Conservation (phyloP, 2,113 vertebrate species). For the Stegostoma tigrinum region DNA sequence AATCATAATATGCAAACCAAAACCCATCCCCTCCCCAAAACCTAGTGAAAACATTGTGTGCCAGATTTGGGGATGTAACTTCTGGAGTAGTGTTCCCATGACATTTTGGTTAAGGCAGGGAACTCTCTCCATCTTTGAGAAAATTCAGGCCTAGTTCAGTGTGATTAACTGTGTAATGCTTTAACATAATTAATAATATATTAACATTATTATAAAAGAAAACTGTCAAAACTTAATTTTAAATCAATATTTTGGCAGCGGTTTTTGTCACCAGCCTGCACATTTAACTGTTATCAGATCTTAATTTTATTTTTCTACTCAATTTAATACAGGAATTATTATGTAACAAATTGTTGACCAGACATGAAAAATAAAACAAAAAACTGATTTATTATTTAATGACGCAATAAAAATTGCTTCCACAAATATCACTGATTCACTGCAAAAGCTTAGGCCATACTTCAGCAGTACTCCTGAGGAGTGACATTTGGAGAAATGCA, state of each 20-base stretch:
- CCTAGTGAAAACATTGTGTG: too few relatives aligned
- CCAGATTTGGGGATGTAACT: too few relatives aligned
- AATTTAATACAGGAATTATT: not conserved
- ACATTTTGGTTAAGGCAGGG: too few relatives aligned
- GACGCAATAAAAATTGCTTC: not conserved
- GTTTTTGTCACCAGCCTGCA: not conserved
- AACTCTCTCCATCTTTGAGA: too few relatives aligned
- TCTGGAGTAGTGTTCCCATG: too few relatives aligned
- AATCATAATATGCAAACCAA: too few relatives aligned
- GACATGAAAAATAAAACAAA: not conserved
- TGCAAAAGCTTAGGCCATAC: not conserved
- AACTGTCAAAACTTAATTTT: not conserved
- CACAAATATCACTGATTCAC: not conserved
- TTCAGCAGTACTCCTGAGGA: not conserved
- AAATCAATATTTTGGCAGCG: not conserved
- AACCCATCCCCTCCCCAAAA: too few relatives aligned
- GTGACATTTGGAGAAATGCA: not conserved
- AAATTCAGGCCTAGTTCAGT: too few relatives aligned
- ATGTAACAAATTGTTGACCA: not conserved
- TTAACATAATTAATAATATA: not conserved
- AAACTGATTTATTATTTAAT: not conserved
- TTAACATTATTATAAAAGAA: not conserved
- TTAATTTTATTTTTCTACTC: not conserved
- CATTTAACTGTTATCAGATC: not conserved
- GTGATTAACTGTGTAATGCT: not conserved